Evolutionary conservation across 2,797 vertebrate species (phyloP).

Genomic region (Pangasius krempfi): DNA sequence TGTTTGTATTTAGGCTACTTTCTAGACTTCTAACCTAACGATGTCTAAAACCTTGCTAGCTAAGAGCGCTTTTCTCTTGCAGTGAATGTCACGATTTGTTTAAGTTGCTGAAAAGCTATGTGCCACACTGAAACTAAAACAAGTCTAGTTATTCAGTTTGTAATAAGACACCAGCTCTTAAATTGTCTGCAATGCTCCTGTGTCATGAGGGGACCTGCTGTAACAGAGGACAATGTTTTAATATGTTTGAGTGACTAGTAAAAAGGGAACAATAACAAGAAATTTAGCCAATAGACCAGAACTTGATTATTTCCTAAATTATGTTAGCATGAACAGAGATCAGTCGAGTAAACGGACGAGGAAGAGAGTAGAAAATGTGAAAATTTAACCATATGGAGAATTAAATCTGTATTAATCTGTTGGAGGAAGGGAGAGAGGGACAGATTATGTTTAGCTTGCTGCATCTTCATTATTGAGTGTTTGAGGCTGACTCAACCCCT

Average conservation of each 20-base stretch:
- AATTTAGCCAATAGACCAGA: not conserved
- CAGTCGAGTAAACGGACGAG: not conserved
- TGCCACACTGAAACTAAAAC: not conserved
- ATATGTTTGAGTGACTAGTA: not conserved
- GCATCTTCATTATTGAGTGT: slow-evolving; percentile 13
- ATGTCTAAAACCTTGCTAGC: not conserved
- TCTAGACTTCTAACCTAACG: not conserved
- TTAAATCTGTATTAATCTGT: not conserved
- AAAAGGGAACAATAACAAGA: not conserved
- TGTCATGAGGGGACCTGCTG: not conserved
- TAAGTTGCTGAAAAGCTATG: not conserved
- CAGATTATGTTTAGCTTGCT: not conserved
- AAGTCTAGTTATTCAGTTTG: not conserved
- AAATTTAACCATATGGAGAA: not conserved
- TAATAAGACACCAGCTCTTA: not conserved
- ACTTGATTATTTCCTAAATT: not conserved
- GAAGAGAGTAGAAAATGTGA: not conserved
- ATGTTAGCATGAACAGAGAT: not conserved
- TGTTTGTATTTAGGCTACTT: not conserved
- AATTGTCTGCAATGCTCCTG: not conserved
- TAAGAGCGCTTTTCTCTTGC: not conserved
- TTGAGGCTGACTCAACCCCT: slow-evolving; percentile 8
- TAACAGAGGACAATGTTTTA: not conserved
- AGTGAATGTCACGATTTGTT: not conserved
- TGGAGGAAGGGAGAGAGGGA: not conserved